A percentile compares a stretch with the other conserved stretches of the same genome.
Evolutionary conservation across 1,140 invertebrate genomes (phyloP).

Genomic region (Cephus cinctus): DNA sequence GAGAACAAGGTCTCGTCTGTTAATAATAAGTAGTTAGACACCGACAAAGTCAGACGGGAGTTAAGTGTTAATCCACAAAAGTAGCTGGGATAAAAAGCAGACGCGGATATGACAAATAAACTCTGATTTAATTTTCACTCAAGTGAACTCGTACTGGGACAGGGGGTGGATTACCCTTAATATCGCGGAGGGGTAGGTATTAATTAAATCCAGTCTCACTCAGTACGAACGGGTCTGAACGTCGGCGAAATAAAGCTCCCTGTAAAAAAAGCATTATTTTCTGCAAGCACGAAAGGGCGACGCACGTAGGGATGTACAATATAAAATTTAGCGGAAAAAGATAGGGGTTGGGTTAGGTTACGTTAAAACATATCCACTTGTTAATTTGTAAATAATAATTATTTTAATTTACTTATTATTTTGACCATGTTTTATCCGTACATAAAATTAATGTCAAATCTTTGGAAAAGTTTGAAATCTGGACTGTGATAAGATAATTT

Average conservation of each 20-base stretch:
- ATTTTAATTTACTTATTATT: too few species aligned
- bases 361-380: too few species aligned
- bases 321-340: too few species aligned
- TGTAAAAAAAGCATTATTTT: constrained; percentile 39
- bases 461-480: too few species aligned
- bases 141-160: constrained; percentile 26
- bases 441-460: too few species aligned
- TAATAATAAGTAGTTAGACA: too few species aligned
- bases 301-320: not conserved
- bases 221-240: constrained; percentile 18
- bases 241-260: constrained; percentile 42
- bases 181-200: constrained; percentile 40
- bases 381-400: too few species aligned
- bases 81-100: constrained; percentile 33
- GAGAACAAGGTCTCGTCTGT: too few species aligned
- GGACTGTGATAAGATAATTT: too few species aligned
- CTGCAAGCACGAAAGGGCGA: constrained; percentile 35
- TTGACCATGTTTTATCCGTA: too few species aligned
- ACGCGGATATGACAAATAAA: constrained; percentile 42
- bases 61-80: constrained; percentile 37
- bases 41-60: constrained; percentile 28
- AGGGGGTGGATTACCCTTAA: constrained; percentile 45
- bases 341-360: too few species aligned
- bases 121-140: constrained; percentile 47
- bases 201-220: constrained; percentile 44